These are phyloP conservation scores for Stegodyphus mimosarum DNA, from an alignment of 1,140 invertebrate genomes.

Conservation along the genomic window DNA sequence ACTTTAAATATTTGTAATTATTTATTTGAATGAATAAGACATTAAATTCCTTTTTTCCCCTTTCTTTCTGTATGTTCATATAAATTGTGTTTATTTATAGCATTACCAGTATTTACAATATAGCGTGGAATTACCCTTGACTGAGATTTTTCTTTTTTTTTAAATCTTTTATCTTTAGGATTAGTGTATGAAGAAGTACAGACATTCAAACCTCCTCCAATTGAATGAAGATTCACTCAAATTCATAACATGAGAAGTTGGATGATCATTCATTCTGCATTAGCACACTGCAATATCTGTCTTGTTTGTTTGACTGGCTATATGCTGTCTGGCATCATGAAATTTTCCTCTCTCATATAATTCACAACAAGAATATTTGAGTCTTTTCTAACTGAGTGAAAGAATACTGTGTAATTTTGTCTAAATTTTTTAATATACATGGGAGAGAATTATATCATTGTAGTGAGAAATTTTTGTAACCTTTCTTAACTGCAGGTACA, in stretches of 20 bases:
- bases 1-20: too few species aligned
- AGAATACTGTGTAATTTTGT: too few species aligned
- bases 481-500: too few species aligned
- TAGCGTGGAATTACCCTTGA: slow-evolving; percentile 52
- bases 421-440: too few species aligned
- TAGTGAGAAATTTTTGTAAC: too few species aligned
- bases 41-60: background rate
- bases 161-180: slow-evolving; percentile 42
- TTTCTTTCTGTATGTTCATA: background rate
- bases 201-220: slow-evolving; percentile 44
- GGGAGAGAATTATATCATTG: too few species aligned
- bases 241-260: background rate
- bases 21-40: too few species aligned
- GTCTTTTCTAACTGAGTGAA: too few species aligned
- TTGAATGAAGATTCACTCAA: slow-evolving; percentile 19
- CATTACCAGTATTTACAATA: too few species aligned
- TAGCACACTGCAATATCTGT: background rate
- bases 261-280: slow-evolving; percentile 7
- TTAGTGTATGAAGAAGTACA: slow-evolving; percentile 61
- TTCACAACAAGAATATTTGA: background rate
- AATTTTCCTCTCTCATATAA: background rate
- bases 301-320: background rate
- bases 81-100: too few species aligned
- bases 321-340: background rate
- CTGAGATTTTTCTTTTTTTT: slow-evolving; percentile 50